Percentiles rank a stretch among this genome's conserved stretches.
Evolutionary conservation across 2,888 invertebrate species (phyloP).

Genomic region (Ormyrus pomaceus): DNA sequence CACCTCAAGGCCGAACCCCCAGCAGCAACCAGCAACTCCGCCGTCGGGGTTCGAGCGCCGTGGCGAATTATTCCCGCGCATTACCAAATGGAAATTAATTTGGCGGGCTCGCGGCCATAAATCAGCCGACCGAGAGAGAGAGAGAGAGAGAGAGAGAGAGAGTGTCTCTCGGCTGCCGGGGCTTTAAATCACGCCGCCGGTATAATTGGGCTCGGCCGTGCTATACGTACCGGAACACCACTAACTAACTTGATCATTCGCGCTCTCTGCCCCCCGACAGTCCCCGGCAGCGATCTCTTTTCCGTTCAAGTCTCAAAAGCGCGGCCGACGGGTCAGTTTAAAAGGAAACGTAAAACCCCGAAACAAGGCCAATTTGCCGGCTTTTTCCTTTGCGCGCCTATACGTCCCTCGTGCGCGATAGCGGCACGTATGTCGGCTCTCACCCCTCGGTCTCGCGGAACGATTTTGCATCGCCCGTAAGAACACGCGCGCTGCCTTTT

Average conservation of each 20-base stretch:
- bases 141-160: slow-evolving; percentile 15
- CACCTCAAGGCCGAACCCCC: too few species aligned
- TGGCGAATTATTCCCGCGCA: slow-evolving; percentile 68
- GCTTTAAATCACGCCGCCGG: slow-evolving; percentile 61
- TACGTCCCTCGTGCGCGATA: slow-evolving; percentile 24
- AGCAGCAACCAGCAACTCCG: too few species aligned
- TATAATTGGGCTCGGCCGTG: slow-evolving; percentile 59
- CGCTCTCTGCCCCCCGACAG: slow-evolving; percentile 37
- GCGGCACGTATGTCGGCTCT: slow-evolving; percentile 50
- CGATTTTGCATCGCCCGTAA: slow-evolving; percentile 51
- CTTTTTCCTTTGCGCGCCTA: neutral
- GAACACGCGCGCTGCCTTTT: neutral
- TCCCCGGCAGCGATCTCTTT: neutral
- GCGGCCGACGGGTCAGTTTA: slow-evolving; percentile 39
- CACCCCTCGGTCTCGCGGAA: slow-evolving; percentile 19
- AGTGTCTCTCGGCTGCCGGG: neutral
- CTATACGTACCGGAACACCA: slow-evolving; percentile 49
- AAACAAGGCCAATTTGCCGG: slow-evolving; percentile 54
- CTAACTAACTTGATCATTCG: slow-evolving; percentile 57
- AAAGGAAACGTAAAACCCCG: slow-evolving; percentile 34
- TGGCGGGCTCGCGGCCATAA: slow-evolving; percentile 60
- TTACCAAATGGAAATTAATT: slow-evolving; percentile 74
- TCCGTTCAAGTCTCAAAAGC: neutral
- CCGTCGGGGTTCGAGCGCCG: neutral
- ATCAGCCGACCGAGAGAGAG: slow-evolving; percentile 37